Conservation (phyloP, 2,113 vertebrate genomes). For the Nanorana parkeri region DNA sequence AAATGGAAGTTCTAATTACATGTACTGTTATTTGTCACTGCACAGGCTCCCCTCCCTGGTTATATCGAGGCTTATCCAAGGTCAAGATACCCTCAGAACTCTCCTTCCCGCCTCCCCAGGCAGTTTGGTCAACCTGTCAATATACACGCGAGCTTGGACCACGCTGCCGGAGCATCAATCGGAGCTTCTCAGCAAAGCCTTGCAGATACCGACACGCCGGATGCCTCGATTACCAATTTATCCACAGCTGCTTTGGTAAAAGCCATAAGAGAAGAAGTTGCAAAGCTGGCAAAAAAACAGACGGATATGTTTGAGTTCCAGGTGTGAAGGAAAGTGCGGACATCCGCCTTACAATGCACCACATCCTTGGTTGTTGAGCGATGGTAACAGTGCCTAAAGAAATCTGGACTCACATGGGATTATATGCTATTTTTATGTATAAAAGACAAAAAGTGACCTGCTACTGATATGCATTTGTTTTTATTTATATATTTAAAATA, state of each 20-base stretch:
- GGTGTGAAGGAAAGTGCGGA: constrained; percentile 66
- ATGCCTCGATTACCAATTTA: constrained; percentile 86
- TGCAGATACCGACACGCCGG: constrained; percentile 79
- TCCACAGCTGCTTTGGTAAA: constrained; percentile 94
- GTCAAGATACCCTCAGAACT: constrained; percentile 87
- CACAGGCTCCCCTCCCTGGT: constrained; percentile 90
- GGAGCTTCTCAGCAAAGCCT: constrained; percentile 87
- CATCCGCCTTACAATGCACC: too few species aligned
- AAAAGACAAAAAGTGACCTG: background rate
- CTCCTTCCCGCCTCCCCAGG: constrained; percentile 81
- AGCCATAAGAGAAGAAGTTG: constrained; percentile 95
- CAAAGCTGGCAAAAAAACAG: constrained; percentile 96
- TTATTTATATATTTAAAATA: constrained; percentile 35
- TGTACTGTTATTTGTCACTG: background rate
- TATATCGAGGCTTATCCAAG: constrained; percentile 95
- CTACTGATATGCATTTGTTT: constrained; percentile 1
- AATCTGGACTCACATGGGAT: background rate
- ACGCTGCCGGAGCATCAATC: constrained; percentile 71
- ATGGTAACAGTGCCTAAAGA: constrained; percentile 40
- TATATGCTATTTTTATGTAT: constrained; percentile 28
- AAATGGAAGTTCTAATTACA: background rate
- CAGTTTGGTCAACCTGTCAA: constrained; percentile 84
- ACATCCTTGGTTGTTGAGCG: constrained; percentile 3
- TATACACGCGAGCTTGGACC: constrained; percentile 79
- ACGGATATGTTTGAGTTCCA: constrained; percentile 97